Evolutionary conservation across 2,113 vertebrate genomes (phyloP).

Genomic region (Campylorhamphus procurvoides): DNA sequence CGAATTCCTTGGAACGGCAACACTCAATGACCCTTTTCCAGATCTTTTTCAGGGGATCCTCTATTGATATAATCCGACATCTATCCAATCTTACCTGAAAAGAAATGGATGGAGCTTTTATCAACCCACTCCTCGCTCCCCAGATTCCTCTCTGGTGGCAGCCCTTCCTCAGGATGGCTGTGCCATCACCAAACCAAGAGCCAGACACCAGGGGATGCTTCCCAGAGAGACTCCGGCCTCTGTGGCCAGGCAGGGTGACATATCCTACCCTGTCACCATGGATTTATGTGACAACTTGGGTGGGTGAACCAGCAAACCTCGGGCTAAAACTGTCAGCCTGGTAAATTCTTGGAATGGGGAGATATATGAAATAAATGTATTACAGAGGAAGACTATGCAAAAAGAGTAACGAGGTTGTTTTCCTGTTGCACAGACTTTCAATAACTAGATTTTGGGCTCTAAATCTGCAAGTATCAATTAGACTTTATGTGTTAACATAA

Average conservation of each 20-base stretch:
- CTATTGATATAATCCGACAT: background rate
- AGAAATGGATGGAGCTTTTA: background rate
- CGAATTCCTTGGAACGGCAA: background rate
- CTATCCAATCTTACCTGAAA: background rate
- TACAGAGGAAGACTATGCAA: background rate
- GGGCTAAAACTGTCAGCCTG: background rate
- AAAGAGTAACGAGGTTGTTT: background rate
- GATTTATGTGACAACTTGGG: background rate
- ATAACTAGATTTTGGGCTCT: background rate
- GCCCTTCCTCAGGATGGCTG: background rate
- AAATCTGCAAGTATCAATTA: background rate
- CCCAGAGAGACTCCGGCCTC: background rate
- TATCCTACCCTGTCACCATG: background rate
- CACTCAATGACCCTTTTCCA: background rate
- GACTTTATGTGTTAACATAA: background rate
- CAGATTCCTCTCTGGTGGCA: background rate
- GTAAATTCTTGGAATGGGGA: background rate
- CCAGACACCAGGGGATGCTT: background rate
- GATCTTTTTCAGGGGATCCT: background rate
- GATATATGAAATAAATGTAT: background rate
- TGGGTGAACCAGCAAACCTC: background rate
- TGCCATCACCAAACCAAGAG: rapidly evolving
- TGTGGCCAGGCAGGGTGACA: background rate
- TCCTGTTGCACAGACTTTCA: background rate
- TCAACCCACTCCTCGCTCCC: background rate